Base-by-base conservation (phyloP, 64 coral and sea anemone species). In the Acropora tenuis region DNA sequence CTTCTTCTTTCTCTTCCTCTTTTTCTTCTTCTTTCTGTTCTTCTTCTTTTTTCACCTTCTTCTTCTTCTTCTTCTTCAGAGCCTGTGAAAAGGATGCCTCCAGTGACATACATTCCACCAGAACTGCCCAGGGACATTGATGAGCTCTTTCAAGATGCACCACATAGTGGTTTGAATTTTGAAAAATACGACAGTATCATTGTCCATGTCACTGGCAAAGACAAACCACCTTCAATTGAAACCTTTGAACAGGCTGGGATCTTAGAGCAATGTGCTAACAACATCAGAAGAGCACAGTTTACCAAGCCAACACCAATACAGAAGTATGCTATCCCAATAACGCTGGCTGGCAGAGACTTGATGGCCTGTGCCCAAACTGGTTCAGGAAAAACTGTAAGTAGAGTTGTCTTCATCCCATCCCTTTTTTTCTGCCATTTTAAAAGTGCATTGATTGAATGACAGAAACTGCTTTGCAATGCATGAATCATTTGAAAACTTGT, bases 301-400 rank as follows among this genome's bases (percentile, higher is more conserved):
- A 82, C 67, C 3, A 99, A 92, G 76, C 97, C 97, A 18, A 99
- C 97, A 45, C 97, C 97, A 3, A 94, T 99, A 17, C 97, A 99
- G 89, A 99, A 99, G 80, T 41, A 95, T 89, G 88, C 91, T 17
- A 93, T 99, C 59, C 97, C 97, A 49, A 99, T 99, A 13, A 73
- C 83, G 16, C 75, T 94, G 46, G 73, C 55, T 67, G 97, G 97
- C 18, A 80, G 89, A 78, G 97, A 99, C 76, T 75, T 99, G 16
- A 99, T 99, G 97, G 97, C 97, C 42, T 99, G 97, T 89, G 97
- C 97, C 41, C 97, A 99, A 30, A 99, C 97, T 45, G 97, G 97
- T 2, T 99, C 97, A 10, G 97, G 97, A 50, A 99, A 99, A 91
- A 99, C 97, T 20, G 97, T 99, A 92, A 94, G 93, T 83, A 52